phyloP scores from a whole-genome alignment of 2,113 vertebrate species.

The Actenoides hombroni region DNA sequence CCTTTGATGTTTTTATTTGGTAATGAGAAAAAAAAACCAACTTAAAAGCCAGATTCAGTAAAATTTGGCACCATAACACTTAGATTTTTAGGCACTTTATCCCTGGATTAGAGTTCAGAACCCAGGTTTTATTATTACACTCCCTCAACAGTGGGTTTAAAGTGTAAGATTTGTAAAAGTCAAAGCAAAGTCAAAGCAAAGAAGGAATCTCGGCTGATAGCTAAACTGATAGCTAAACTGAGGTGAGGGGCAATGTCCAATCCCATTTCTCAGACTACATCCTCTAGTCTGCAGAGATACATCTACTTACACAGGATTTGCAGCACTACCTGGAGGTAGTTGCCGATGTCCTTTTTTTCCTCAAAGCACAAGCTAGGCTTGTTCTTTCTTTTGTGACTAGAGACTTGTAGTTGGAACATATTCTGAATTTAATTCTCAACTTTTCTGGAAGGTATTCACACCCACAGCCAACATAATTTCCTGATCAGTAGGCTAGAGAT shows the following conservation, averaged over 20 bases:
- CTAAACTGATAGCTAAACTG: neutral
- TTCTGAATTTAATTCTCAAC: neutral
- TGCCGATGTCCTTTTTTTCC: neutral
- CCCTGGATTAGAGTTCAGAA: neutral
- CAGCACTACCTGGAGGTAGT: neutral
- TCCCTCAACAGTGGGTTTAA: neutral
- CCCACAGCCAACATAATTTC: neutral
- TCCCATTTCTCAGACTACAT: neutral
- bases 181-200: neutral
- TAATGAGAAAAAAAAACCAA: neutral
- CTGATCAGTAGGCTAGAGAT: neutral
- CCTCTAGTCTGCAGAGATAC: neutral
- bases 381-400: neutral
- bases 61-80: neutral
- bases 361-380: neutral
- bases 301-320: neutral
- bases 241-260: neutral
- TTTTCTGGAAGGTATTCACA: neutral
- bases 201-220: neutral
- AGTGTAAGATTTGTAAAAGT: neutral
- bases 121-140: neutral
- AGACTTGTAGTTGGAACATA: neutral
- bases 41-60: neutral
- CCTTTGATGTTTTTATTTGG: neutral
- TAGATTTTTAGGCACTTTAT: neutral